Evolutionary conservation across 1,140 invertebrate genomes (phyloP).

Genomic region (Xylocopa sonorina): DNA sequence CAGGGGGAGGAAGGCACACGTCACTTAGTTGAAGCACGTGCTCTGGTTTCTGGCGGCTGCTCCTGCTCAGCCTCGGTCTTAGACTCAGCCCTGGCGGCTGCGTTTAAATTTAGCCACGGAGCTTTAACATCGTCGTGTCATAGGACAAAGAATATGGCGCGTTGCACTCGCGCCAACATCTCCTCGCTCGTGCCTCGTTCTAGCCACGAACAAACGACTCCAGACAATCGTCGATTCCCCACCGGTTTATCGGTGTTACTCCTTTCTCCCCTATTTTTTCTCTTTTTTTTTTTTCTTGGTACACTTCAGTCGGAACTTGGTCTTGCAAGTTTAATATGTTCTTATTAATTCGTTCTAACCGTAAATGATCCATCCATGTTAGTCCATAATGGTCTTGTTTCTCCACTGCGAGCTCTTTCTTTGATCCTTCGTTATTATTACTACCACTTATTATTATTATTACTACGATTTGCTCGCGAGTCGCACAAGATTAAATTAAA

Average conservation of each 20-base stretch:
- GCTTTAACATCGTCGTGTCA: slow-evolving; percentile 74
- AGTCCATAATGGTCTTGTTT: too few relatives aligned
- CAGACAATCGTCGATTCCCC: background rate
- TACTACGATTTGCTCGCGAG: too few relatives aligned
- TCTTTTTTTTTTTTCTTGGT: background rate
- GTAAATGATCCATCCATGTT: too few relatives aligned
- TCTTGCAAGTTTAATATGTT: too few relatives aligned
- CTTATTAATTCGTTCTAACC: too few relatives aligned
- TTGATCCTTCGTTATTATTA: too few relatives aligned
- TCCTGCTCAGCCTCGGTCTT: slow-evolving; percentile 75
- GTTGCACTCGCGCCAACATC: slow-evolving; percentile 67
- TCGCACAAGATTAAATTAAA: too few relatives aligned
- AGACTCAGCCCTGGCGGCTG: slow-evolving; percentile 67
- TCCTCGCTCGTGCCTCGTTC: slow-evolving; percentile 10
- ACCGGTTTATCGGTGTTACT: background rate
- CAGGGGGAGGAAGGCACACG: slow-evolving; percentile 72
- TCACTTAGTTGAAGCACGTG: slow-evolving; percentile 80
- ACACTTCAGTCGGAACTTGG: too few relatives aligned
- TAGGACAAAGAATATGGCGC: slow-evolving; percentile 77
- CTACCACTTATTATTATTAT: too few relatives aligned
- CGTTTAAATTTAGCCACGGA: slow-evolving; percentile 74
- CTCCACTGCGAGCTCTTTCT: too few relatives aligned
- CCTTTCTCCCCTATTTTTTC: background rate
- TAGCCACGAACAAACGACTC: background rate
- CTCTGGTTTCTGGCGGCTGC: slow-evolving; percentile 80